A percentile compares a stretch with the other conserved stretches of the same genome.
Evolutionary conservation across 37 sponge, comb jelly and placozoan species (phyloP).

Genomic region (Ianthella basta): DNA sequence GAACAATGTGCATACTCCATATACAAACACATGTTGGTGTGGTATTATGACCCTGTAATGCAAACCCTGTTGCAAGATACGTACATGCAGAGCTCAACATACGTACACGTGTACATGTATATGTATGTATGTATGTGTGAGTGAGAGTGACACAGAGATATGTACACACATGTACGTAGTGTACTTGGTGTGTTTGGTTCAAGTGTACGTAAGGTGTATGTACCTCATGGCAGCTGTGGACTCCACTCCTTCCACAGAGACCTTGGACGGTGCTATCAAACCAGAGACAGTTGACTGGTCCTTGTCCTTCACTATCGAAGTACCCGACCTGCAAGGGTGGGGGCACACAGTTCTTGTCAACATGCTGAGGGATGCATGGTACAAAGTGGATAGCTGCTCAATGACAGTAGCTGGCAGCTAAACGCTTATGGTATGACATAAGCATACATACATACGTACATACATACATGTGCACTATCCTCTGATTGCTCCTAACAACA

Average conservation of each 20-base stretch:
- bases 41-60: no score
- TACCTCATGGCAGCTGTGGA: no score
- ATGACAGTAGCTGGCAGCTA: no score
- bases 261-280: not conserved
- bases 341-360: no score
- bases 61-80: no score
- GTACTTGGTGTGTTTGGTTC: not conserved
- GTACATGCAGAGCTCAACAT: not conserved
- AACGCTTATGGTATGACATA: no score
- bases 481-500: no score
- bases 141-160: not conserved
- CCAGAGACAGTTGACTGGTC: not conserved
- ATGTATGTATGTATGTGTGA: slow-evolving; percentile 11
- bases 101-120: not conserved
- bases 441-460: not conserved
- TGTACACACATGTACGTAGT: slow-evolving; percentile 7
- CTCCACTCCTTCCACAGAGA: not conserved
- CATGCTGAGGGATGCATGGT: no score
- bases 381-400: no score
- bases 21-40: no score
- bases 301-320: not conserved
- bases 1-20: no score
- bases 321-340: not conserved
- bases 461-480: not conserved
- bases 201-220: no score